These are phyloP conservation scores for Drosophila parvula DNA, from an alignment of 1,140 invertebrate species.

Conservation along the genomic window DNA sequence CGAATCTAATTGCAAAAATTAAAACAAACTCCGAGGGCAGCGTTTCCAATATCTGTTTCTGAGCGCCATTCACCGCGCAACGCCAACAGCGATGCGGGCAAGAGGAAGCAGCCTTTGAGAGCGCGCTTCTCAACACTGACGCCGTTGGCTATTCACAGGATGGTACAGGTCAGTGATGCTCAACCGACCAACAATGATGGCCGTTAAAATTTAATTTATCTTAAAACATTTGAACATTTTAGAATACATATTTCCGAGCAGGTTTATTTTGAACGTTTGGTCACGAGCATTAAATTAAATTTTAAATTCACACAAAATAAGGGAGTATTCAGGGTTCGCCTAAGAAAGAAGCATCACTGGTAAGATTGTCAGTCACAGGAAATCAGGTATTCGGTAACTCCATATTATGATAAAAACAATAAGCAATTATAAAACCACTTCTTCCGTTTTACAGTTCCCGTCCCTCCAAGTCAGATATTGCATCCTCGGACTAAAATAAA, in stretches of 20 bases:
- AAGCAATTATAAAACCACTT: not conserved
- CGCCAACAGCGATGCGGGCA: slow-evolving; percentile 17
- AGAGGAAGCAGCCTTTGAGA: slow-evolving; percentile 8
- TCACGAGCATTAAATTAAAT: not conserved
- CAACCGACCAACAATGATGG: not conserved
- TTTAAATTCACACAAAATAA: not conserved
- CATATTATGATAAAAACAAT: not conserved
- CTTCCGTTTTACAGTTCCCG: slow-evolving; percentile 38
- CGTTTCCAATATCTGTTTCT: slow-evolving; percentile 45
- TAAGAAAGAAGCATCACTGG: not conserved
- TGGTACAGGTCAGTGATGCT: not conserved
- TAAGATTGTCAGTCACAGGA: slow-evolving; percentile 1
- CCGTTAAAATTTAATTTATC: not conserved
- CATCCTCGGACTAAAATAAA: slow-evolving; percentile 35
- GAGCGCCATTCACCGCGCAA: slow-evolving; percentile 7
- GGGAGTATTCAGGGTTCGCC: too few species aligned
- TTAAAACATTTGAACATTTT: not conserved
- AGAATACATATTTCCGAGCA: not conserved
- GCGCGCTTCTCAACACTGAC: not conserved
- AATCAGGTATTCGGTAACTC: not conserved
- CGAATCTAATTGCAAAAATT: slow-evolving; percentile 49
- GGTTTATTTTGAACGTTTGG: not conserved
- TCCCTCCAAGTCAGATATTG: slow-evolving; percentile 10
- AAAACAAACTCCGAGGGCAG: slow-evolving; percentile 56
- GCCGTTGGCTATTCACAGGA: not conserved